A percentile compares a stretch with the other conserved stretches of the same genome.
Evolutionary conservation across 2,888 invertebrate species (phyloP).

Genomic region (Drosophila sordidula): DNA sequence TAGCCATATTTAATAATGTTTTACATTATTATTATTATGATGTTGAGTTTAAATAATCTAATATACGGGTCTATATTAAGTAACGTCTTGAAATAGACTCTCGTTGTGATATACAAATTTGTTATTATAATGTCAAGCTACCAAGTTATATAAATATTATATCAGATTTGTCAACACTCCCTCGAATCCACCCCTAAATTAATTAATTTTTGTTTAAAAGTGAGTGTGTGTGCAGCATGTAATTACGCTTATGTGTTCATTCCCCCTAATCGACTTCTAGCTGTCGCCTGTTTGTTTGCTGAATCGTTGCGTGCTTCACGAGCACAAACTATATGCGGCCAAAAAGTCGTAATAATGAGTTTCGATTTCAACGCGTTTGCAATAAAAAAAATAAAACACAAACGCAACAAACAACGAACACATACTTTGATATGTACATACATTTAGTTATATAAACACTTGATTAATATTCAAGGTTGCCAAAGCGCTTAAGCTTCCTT

Average conservation of each 20-base stretch:
- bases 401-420: constrained; percentile 28
- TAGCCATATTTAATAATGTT: no score
- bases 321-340: constrained; percentile 14
- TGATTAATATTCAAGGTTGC: constrained; percentile 58
- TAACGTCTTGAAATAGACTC: not conserved
- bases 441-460: constrained; percentile 38
- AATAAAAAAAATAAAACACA: constrained; percentile 10
- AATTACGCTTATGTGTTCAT: constrained; percentile 6
- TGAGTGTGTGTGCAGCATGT: not conserved
- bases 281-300: constrained; percentile 7
- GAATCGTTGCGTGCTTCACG: constrained; percentile 31
- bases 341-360: constrained; percentile 29
- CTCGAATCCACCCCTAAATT: constrained; percentile 20
- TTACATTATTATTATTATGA: not conserved
- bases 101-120: no score
- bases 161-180: not conserved
- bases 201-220: not conserved
- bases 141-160: constrained; percentile 6
- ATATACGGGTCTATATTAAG: not conserved
- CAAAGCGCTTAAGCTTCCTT: constrained; percentile 43
- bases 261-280: constrained; percentile 11
- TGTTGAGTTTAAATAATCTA: no score
- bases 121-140: not conserved
- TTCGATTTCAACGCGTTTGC: constrained; percentile 30
- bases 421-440: constrained; percentile 23